Evolutionary conservation across 2,888 invertebrate genomes (phyloP).

Genomic region (Osedax fenrisi): DNA sequence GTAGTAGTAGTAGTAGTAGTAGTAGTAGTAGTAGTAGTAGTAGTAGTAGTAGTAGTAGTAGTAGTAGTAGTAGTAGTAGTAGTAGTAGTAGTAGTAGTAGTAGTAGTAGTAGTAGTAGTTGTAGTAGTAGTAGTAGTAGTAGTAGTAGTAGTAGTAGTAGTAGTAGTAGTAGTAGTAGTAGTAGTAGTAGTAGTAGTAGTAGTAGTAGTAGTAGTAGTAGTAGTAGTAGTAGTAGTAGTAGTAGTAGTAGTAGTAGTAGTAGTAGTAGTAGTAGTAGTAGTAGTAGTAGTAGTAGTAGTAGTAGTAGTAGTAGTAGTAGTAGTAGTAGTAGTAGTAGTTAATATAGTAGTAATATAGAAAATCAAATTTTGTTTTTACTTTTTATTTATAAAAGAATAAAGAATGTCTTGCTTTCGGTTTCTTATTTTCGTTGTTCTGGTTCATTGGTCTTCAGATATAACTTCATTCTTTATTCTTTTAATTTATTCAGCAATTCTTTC

Average conservation of each 20-base stretch:
- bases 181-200: conserved; percentile 10
- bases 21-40: not conserved
- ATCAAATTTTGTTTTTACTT: too few species aligned
- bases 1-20: not conserved
- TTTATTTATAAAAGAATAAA: too few species aligned
- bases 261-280: conserved; percentile 10
- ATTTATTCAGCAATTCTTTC: too few species aligned
- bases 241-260: conserved; percentile 4
- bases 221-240: conserved; percentile 10
- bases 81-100: not conserved
- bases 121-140: not conserved
- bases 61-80: not conserved
- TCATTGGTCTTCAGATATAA: too few species aligned
- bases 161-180: conserved; percentile 7
- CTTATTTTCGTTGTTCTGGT: too few species aligned
- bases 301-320: conserved; percentile 4
- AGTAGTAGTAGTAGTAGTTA: conserved; percentile 3
- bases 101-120: not conserved
- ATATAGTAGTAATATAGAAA: too few species aligned
- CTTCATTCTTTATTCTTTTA: too few species aligned
- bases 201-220: conserved; percentile 10
- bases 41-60: not conserved
- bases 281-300: conserved; percentile 10
- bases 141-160: not conserved
- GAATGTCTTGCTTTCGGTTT: too few species aligned